phyloP scores from a whole-genome alignment of 2,113 vertebrate genomes.

The Bubalus kerabau region DNA sequence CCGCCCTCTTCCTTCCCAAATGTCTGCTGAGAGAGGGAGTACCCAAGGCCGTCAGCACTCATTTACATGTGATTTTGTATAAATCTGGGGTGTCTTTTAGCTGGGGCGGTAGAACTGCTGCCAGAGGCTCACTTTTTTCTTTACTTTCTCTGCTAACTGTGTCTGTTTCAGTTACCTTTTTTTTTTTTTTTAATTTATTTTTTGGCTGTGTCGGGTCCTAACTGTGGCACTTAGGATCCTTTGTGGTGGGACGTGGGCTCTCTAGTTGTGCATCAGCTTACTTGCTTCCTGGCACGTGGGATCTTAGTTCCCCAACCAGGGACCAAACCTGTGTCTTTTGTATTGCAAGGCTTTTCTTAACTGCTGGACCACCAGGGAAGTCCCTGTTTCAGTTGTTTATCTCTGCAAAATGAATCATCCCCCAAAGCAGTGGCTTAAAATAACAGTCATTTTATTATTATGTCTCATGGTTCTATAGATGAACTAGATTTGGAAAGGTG shows the following conservation, averaged over 20 bases:
- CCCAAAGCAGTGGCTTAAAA: not conserved
- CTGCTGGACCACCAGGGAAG: not conserved
- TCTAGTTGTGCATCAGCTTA: not conserved
- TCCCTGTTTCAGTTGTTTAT: not conserved
- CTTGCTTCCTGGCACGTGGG: not conserved
- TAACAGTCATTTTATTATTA: not conserved
- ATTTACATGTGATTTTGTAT: conserved; percentile 1
- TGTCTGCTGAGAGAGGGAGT: not conserved
- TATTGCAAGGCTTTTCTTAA: not conserved
- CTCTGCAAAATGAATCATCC: not conserved
- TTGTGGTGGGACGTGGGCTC: not conserved
- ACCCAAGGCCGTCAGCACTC: not conserved
- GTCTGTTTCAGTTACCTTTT: not conserved
- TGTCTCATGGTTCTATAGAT: not conserved
- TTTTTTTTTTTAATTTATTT: not conserved
- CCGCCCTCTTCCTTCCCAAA: not conserved
- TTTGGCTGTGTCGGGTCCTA: not conserved
- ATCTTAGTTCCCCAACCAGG: not conserved
- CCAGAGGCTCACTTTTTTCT: not conserved
- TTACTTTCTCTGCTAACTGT: not conserved
- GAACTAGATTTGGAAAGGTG: not conserved
- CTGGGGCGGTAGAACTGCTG: not conserved
- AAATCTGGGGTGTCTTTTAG: conserved; percentile 9
- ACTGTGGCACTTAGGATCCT: not conserved
- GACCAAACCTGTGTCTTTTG: not conserved